Evolutionary conservation across 1,140 invertebrate genomes (phyloP), one percentile per base, ranked within the genome.

Genomic region (Drosophila trapezifrons): DNA sequence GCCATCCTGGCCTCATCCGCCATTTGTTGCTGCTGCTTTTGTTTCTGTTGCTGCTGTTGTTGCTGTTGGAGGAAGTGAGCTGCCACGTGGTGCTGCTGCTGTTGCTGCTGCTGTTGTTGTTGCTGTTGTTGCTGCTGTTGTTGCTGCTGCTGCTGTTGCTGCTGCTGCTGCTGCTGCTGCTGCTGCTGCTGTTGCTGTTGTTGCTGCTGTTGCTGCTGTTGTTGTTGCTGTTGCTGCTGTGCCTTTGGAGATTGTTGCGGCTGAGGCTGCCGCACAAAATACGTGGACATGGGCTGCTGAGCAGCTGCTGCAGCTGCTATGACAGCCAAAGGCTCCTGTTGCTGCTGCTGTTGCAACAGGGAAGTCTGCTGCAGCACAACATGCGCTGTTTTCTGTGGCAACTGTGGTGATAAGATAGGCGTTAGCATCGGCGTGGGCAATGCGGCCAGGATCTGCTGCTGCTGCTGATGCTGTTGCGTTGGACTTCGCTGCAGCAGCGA

Each of bases 1-100:
- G 84, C 84, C 45, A 87, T 84, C 32, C 84, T 78, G 40, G 83
- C 83, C 52, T 90, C 81, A 43, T 90, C 80, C 3, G 80, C 79
- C 62, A 84, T 18, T 22, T 84, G 77, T n/a, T 77, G 67, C 5
- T 76, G 76, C n/a, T 63, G 56, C 18, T 69, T 20, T 1, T 49
- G 57, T 15, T 54, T 56, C 10, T 37, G 54, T 3, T 76, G 76
- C 8, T 62, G 49, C 3, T 43, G 55, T 5, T 76, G 54, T 13
- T 76, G 60, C 10, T 59, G 62, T 32, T 74, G 58, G 13, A 66
- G n/a, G 7, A 65, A 65, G 38, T 54, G 54, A 17, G 57, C 10
- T 6, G 49, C 15, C 12, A 43, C 43, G 6, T 49, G 66, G 8
- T 60, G 57, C 29, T 65, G 60, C 0, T 17, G 47, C n/a, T 78